Evolutionary conservation across 2,113 vertebrate genomes (phyloP), one percentile per base, ranked within the genome.

Genomic region (Entomyzon cyanotis): DNA sequence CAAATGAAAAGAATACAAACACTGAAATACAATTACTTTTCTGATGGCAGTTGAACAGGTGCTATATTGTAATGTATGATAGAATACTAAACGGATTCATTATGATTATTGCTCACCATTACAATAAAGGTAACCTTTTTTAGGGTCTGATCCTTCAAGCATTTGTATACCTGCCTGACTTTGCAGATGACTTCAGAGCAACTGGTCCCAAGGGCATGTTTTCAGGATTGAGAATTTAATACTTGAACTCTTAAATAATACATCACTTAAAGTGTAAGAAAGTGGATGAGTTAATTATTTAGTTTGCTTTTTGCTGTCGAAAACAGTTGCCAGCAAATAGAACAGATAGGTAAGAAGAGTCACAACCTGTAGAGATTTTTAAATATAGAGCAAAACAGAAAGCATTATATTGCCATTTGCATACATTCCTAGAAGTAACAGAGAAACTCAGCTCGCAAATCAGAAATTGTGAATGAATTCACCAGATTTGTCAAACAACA

Each of bases 211-310:
- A 71, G 59, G 53, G 83, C 73, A 35, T 64, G 37, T 89, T 95
- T 92, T 86, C 49, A 22, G 90, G 76, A 84, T 12, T 92, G 85
- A 88, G 88, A 87, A 69, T 30, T 53, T 91, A 90, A 84, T 91
- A 90, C 64, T 31, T 52, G 59, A 64, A 82, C 94, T 96, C 74
- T 95, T 97, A 96, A 96, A 95, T 96, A 95, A 95, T 94, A 44
- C 18, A 91, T 96, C 15, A 15, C 88, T 92, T 91, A 83, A 95
- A 93, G 41, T 89, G 67, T 90, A 70, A 95, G 91, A 63, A 96
- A 94, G 85, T 75, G 49, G 64, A 90, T 80, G 4, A 62, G 87
- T 97, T 97, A 94, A 96, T 98, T 97, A 96, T 97, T 97, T 79
- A 92, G 68, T 91, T 96, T 97, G 93, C 93, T 95, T 96, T 91